Evolutionary conservation across 2,797 vertebrate genomes (phyloP), one percentile per base, ranked within the genome.

Genomic region (Chloroceryle amazona): DNA sequence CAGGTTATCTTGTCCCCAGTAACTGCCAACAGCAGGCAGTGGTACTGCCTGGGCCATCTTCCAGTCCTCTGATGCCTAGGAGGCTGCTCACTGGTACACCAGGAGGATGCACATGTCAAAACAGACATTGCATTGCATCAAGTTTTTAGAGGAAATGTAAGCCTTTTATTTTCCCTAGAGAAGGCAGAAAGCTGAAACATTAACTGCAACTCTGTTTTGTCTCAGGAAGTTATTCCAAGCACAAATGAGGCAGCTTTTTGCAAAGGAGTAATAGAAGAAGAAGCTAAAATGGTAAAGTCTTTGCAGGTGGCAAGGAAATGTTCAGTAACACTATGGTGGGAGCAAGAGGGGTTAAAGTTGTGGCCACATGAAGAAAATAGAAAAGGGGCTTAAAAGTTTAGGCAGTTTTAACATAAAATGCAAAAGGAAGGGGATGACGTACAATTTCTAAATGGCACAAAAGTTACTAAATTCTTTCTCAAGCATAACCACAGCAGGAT

Each of bases 401-500:
- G 49, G 11, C 26, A 33, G 49, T 86, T 44, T 15, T 62, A 42
- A 57, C 51, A 29, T 26, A 28, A 62, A 62, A 41, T 12, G 13
- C 0, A 0, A 16, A 62, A 52, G 16, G 31, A 39, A 46, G 8
- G 23, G 20, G 13, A 42, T 18, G 39, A 41, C 13, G 39, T 60
- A 46, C 37, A 29, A 46, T 28, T 75, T 75, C 51, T 75, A 41
- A 33, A 52, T 44, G 57, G 28, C 57, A 51, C 18, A 58, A 81
- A 70, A 76, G 58, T 7, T 35, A 39, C 42, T 28, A 29, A 71
- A 41, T 23, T 54, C 12, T 52, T 63, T 81, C 46, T 60, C 29
- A 65, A 47, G 51, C 33, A 46, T 44, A 81, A 63, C 17, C 10
- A 26, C 14, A 81, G 42, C 11, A 41, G 47, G n/a, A 65, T 31